Conservation (phyloP, 2,113 vertebrate species). For the Apteryx owenii region DNA sequence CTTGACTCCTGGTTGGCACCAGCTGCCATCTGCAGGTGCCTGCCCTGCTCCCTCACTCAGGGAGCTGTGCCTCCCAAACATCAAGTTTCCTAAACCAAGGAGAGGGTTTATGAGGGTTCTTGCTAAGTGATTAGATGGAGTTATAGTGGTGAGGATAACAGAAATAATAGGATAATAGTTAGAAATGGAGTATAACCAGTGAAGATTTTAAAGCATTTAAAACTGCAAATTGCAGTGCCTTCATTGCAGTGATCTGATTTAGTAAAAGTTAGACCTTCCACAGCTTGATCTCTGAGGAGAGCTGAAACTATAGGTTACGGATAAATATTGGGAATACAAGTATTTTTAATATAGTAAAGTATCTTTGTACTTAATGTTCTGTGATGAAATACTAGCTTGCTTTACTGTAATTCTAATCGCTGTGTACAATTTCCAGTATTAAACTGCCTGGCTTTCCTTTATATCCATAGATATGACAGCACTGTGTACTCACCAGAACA, state of each 20-base stretch:
- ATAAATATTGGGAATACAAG: neutral
- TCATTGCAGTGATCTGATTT: neutral
- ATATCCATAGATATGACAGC: neutral
- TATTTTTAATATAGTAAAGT: neutral
- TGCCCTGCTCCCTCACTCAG: neutral
- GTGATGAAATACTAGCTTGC: neutral
- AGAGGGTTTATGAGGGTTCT: neutral
- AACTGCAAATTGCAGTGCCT: neutral
- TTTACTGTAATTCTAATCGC: neutral
- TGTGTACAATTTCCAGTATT: neutral
- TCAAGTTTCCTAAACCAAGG: neutral
- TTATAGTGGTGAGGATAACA: neutral
- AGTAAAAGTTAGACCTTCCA: neutral
- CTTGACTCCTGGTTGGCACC: rapidly evolving
- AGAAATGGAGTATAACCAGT: neutral
- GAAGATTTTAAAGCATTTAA: neutral
- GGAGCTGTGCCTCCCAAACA: neutral
- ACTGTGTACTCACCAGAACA: neutral
- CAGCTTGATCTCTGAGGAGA: neutral
- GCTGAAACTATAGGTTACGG: neutral
- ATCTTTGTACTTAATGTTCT: neutral
- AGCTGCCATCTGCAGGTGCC: neutral
- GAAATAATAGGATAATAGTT: neutral
- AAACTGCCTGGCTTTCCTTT: neutral
- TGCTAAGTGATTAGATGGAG: neutral